These are phyloP conservation scores for Deroplatys truncata DNA, from an alignment of 2,888 invertebrate species.

Conservation along the genomic window DNA sequence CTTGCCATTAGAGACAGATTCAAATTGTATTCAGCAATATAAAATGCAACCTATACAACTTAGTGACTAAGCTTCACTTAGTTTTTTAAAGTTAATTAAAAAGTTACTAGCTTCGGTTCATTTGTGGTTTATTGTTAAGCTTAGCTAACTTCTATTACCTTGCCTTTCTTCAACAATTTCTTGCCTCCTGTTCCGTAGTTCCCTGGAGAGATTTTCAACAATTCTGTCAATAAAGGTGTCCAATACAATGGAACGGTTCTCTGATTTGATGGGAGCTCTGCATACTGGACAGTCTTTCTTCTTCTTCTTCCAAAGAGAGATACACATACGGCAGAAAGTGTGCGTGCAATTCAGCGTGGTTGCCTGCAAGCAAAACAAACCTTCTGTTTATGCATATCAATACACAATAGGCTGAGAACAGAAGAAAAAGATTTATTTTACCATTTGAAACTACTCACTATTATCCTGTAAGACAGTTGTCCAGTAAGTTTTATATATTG, in stretches of 20 bases:
- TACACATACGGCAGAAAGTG: slow-evolving; percentile 69
- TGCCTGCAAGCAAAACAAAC: slow-evolving; percentile 43
- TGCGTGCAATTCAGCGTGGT: slow-evolving; percentile 69
- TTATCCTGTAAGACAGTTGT: too few relatives aligned
- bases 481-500: too few relatives aligned
- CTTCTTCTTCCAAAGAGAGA: slow-evolving; percentile 64
- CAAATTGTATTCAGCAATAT: too few relatives aligned
- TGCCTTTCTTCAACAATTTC: slow-evolving; percentile 51
- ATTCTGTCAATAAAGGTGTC: slow-evolving; percentile 71
- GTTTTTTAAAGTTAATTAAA: too few relatives aligned
- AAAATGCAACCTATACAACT: too few relatives aligned
- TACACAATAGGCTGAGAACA: not conserved
- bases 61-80: too few relatives aligned
- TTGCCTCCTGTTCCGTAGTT: slow-evolving; percentile 55
- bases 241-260: slow-evolving; percentile 59
- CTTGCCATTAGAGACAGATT: too few relatives aligned
- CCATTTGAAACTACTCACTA: too few relatives aligned
- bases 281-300: slow-evolving; percentile 71
- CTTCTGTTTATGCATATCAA: not conserved
- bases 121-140: too few relatives aligned
- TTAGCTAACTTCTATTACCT: slow-evolving; percentile 38
- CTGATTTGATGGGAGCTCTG: slow-evolving; percentile 48
- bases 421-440: not conserved
- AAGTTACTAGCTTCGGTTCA: too few relatives aligned
- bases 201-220: slow-evolving; percentile 57